Base-by-base conservation (phyloP, 2,888 invertebrate species). In the Athalia cordata region DNA sequence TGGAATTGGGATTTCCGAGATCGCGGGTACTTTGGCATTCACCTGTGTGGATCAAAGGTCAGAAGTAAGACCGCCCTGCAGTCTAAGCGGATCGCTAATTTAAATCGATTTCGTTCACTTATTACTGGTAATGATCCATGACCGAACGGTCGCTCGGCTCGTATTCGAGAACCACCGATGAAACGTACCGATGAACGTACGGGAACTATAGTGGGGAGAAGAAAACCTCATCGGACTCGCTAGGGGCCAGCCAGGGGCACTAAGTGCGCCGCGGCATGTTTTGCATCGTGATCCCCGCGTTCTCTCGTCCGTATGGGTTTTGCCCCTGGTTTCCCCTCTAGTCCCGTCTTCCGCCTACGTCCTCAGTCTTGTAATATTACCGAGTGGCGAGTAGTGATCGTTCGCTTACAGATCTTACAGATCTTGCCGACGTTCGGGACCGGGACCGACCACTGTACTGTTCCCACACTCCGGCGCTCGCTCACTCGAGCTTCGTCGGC, bases 41-140 rank as follows among this genome's bases (percentile, higher is more conserved):
- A 59, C 13, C 59, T 45, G 59, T 13, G 29, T 13, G 55, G 72
- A 59, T 72, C 72, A 7, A 13, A 59, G 72, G 72, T 72, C 29
- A 47, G 59, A 72, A 47, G 52, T 52, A 72, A 13, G n/a, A 55
- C 43, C 47, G 47, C 45, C 70, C 70, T 70, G 9, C 43, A 59
- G 59, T 59, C 72, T 13, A 47, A 59, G 43, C 45, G 59, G 72
- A 72, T 72, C 59, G 72, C 72, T 72, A 72, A 72, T 72, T 72
- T 72, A 72, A 72, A 72, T 72, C 72, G 72, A 72, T 72, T 72
- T 59, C 72, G 72, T 59, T 82, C 79, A 77, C 79, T 83, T 84
- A 84, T 85, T 81, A 84, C 84, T 82, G 81, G 83, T 83, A 81
- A 84, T 82, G 84, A 82, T 80, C 80, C 82, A 82, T 84, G 82